Conservation (phyloP, 2,888 invertebrate genomes). For the Dendrolimus houi region DNA sequence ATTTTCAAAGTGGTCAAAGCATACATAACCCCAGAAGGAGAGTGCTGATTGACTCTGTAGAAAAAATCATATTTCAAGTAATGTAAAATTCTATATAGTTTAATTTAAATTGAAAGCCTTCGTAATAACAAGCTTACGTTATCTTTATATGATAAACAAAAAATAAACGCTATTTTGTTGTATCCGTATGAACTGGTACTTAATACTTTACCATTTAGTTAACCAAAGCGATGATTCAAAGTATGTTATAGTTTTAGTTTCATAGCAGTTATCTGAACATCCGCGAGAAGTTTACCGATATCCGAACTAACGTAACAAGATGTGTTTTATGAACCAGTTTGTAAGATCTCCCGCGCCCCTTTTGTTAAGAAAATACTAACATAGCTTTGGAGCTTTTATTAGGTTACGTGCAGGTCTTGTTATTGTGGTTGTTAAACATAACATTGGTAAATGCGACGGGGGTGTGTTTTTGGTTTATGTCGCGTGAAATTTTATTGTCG, state of each 20-base stretch:
- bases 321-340: conserved; percentile 46
- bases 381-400: conserved; percentile 3
- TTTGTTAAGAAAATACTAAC: conserved; percentile 1
- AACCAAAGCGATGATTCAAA: conserved; percentile 4
- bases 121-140: too few species aligned
- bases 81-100: too few species aligned
- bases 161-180: too few species aligned
- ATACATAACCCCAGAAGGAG: conserved; percentile 20
- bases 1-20: conserved; percentile 13
- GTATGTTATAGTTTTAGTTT: conserved; percentile 54
- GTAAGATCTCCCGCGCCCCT: conserved; percentile 22
- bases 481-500: conserved; percentile 73
- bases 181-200: too few species aligned
- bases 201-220: background rate
- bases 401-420: conserved; percentile 25
- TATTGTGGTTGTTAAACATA: conserved; percentile 43
- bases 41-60: conserved; percentile 29
- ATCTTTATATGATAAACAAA: too few species aligned
- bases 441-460: conserved; percentile 56
- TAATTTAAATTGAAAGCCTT: too few species aligned
- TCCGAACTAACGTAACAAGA: conserved; percentile 62
- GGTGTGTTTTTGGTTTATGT: conserved; percentile 76
- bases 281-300: conserved; percentile 57
- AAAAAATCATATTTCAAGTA: conserved; percentile 11
- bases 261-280: conserved; percentile 56